Evolutionary conservation across 1,140 invertebrate genomes (phyloP).

Genomic region (Holotrichia oblita): DNA sequence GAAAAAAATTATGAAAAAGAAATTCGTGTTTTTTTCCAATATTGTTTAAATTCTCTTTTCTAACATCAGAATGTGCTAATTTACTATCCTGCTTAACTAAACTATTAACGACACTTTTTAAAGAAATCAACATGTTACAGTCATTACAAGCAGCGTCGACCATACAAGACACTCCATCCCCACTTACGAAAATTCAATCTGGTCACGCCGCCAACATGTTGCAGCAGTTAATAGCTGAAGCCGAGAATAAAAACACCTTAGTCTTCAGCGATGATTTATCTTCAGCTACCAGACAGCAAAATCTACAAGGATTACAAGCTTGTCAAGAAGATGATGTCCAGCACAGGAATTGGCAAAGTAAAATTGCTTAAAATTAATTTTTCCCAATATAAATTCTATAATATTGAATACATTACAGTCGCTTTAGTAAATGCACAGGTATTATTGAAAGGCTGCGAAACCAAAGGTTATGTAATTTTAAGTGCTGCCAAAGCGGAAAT

Average conservation of each 20-base stretch:
- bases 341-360: slow-evolving; percentile 94
- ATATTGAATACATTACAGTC: slow-evolving; percentile 68
- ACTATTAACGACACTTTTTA: too few species aligned
- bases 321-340: slow-evolving; percentile 89
- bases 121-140: slow-evolving; percentile 44
- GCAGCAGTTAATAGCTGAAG: slow-evolving; percentile 92
- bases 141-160: slow-evolving; percentile 50
- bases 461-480: slow-evolving; percentile 95
- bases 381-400: background rate
- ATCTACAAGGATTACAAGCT: slow-evolving; percentile 85
- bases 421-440: slow-evolving; percentile 96
- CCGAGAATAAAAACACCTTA: slow-evolving; percentile 87
- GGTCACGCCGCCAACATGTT: slow-evolving; percentile 76
- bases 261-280: slow-evolving; percentile 91
- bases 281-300: slow-evolving; percentile 76
- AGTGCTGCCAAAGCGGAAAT: slow-evolving; percentile 96
- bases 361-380: slow-evolving; percentile 49
- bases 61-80: too few species aligned
- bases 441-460: slow-evolving; percentile 94
- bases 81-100: too few species aligned
- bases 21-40: too few species aligned
- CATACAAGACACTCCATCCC: slow-evolving; percentile 66
- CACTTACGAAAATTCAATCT: slow-evolving; percentile 62
- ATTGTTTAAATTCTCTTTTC: too few species aligned
- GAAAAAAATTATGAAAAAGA: too few species aligned